A percentile compares a stretch with the other conserved stretches of the same genome.
Conservation (phyloP, 2,888 invertebrate genomes). For the Halocaridina rubra region DNA sequence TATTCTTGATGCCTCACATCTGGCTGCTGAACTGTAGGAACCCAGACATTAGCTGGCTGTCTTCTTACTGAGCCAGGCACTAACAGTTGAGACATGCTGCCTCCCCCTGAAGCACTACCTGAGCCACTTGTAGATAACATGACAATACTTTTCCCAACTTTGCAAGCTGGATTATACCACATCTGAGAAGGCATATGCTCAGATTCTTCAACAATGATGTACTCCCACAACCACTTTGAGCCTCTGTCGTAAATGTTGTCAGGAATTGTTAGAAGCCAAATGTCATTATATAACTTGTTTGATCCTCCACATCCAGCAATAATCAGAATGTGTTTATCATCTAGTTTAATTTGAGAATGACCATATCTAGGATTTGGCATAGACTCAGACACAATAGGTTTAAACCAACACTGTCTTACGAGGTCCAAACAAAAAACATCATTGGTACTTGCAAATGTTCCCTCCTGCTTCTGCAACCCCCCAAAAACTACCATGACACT, state of each 20-base stretch:
- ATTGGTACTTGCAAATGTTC: slow-evolving; percentile 72
- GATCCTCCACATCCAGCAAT: slow-evolving; percentile 89
- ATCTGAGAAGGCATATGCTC: slow-evolving; percentile 86
- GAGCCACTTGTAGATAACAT: slow-evolving; percentile 77
- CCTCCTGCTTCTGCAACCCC: slow-evolving; percentile 69
- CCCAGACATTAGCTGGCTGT: slow-evolving; percentile 70
- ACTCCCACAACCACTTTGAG: slow-evolving; percentile 75
- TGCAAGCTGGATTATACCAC: slow-evolving; percentile 94
- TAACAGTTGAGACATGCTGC: slow-evolving; percentile 43
- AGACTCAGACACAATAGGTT: slow-evolving; percentile 77
- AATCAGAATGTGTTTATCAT: slow-evolving; percentile 82
- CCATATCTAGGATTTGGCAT: slow-evolving; percentile 89
- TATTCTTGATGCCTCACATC: slow-evolving; percentile 13
- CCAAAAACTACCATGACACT: slow-evolving; percentile 88
- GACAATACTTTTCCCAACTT: slow-evolving; percentile 79
- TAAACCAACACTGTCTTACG: slow-evolving; percentile 80
- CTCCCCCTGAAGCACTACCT: slow-evolving; percentile 24
- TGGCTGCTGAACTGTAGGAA: slow-evolving; percentile 68
- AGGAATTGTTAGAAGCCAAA: slow-evolving; percentile 89
- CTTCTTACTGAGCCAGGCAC: slow-evolving; percentile 38
- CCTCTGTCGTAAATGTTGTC: slow-evolving; percentile 72
- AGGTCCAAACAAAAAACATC: slow-evolving; percentile 91
- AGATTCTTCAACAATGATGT: slow-evolving; percentile 80
- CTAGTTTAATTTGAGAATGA: slow-evolving; percentile 88
- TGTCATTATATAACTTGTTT: slow-evolving; percentile 86